Conservation (phyloP, 2,113 vertebrate species). For the Burhinus oedicnemus region DNA sequence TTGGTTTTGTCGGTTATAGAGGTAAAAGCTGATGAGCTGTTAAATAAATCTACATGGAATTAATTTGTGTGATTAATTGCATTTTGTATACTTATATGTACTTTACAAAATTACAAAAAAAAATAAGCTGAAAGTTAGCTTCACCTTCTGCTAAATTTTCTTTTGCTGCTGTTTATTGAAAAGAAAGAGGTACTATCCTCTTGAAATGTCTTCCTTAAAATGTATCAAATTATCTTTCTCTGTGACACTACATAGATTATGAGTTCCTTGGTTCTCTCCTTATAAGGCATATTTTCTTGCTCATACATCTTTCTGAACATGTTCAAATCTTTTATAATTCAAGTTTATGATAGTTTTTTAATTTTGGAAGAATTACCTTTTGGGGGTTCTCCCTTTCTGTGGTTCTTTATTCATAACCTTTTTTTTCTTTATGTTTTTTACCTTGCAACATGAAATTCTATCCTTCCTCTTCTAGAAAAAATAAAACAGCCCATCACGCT, state of each 20-base stretch:
- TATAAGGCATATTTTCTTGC: neutral
- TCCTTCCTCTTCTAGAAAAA: neutral
- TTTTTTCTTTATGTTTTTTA: neutral
- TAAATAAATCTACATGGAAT: neutral
- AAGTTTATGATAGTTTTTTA: neutral
- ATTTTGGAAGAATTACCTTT: neutral
- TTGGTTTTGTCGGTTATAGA: neutral
- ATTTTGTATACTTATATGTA: neutral
- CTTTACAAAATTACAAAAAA: neutral
- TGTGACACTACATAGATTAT: neutral
- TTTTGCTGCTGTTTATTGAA: neutral
- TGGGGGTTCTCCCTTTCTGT: neutral
- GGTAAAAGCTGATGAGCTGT: neutral
- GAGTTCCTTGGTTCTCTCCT: neutral
- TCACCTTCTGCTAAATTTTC: neutral
- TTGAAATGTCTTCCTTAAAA: neutral
- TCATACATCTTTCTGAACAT: neutral
- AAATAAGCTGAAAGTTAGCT: neutral
- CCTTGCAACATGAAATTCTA: neutral
- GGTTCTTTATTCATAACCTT: neutral
- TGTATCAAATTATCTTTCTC: neutral
- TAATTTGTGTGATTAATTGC: neutral
- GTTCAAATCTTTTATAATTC: neutral
- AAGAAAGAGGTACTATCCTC: neutral
- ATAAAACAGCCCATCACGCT: neutral